Percentiles rank a stretch among this genome's conserved stretches.
Evolutionary conservation across 2,113 vertebrate genomes (phyloP).

Genomic region (Eleginops maclovinus): DNA sequence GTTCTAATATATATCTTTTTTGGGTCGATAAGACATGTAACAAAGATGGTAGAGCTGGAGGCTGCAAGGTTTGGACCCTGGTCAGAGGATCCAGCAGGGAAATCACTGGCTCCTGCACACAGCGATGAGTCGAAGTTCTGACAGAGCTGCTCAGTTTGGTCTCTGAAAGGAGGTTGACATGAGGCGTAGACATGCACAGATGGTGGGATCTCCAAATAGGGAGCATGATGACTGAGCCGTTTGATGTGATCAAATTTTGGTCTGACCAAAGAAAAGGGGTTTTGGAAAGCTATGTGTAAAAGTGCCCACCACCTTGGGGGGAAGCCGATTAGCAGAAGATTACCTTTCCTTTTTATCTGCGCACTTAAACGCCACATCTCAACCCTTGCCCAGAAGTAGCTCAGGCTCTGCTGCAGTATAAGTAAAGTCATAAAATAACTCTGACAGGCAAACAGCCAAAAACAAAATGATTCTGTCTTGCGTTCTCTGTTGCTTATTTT

Average conservation of each 20-base stretch:
- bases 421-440: background rate
- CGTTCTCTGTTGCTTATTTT: background rate
- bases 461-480: background rate
- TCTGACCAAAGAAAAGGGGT: constrained; percentile 31
- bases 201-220: constrained; percentile 42
- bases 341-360: constrained; percentile 14
- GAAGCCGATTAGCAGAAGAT: constrained; percentile 43
- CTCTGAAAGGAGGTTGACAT: constrained; percentile 37
- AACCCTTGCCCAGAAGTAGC: background rate
- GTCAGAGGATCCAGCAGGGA: constrained; percentile 49
- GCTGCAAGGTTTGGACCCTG: constrained; percentile 35
- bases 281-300: constrained; percentile 29
- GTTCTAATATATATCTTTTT: constrained; percentile 1
- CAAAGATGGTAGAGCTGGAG: constrained; percentile 45
- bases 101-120: constrained; percentile 57
- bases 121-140: constrained; percentile 45
- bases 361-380: constrained; percentile 2
- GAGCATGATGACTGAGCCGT: constrained; percentile 28
- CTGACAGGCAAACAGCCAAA: background rate
- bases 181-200: constrained; percentile 35
- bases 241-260: constrained; percentile 45
- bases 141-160: constrained; percentile 7
- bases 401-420: background rate
- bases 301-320: constrained; percentile 2
- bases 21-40: constrained; percentile 8